phyloP scores from a whole-genome alignment of 2,113 vertebrate species.

The Misgurnus mizolepis region DNA sequence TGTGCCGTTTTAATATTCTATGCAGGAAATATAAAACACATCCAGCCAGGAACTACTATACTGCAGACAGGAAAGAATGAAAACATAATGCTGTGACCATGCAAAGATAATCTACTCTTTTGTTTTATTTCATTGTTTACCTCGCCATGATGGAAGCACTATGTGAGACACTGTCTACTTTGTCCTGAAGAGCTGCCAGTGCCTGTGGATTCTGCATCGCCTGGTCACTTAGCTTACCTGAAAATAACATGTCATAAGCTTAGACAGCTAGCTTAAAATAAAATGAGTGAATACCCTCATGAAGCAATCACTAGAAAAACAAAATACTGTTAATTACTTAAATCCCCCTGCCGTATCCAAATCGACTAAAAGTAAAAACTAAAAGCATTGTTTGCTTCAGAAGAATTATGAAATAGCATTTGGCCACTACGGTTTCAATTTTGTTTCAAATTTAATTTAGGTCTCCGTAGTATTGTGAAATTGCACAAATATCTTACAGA shows the following conservation, averaged over 20 bases:
- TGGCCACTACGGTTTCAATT: no score
- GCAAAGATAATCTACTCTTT: background rate
- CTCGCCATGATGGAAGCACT: slow-evolving; percentile 58
- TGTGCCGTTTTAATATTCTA: slow-evolving; percentile 9
- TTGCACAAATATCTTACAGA: background rate
- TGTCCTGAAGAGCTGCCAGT: slow-evolving; percentile 58
- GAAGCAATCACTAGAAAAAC: background rate
- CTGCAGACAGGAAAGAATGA: background rate
- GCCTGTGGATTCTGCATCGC: slow-evolving; percentile 59
- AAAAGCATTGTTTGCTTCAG: background rate
- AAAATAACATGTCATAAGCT: slow-evolving; percentile 6
- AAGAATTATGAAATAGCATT: background rate
- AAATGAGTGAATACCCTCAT: background rate
- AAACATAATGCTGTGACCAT: background rate
- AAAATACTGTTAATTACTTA: no score
- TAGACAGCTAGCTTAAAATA: background rate
- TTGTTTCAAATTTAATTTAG: background rate
- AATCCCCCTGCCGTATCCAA: no score
- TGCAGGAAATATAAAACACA: slow-evolving; percentile 6
- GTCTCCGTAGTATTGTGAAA: background rate
- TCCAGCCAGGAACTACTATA: background rate
- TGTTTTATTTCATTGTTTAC: slow-evolving; percentile 33
- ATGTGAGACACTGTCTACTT: slow-evolving; percentile 56
- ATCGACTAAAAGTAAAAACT: no score
- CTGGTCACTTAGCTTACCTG: slow-evolving; percentile 58